Conservation (phyloP, 2,113 vertebrate species). For the Tinamus guttatus region DNA sequence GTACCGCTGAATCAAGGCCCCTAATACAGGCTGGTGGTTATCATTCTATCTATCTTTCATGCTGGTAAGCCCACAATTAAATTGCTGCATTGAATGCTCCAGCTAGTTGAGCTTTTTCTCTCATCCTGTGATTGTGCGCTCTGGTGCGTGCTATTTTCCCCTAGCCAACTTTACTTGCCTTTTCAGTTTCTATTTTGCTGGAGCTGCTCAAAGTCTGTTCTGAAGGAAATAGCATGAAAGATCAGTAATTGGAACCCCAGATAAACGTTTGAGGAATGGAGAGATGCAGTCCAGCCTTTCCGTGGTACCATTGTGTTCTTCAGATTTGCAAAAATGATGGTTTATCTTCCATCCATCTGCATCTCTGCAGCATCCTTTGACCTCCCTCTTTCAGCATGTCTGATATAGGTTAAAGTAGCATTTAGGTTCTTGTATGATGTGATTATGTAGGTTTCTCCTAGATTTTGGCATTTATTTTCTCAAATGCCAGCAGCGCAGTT, state of each 20-base stretch:
- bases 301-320: not conserved
- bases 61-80: constrained; percentile 38
- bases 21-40: not conserved
- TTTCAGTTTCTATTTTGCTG: not conserved
- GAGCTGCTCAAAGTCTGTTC: not conserved
- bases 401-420: not conserved
- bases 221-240: not conserved
- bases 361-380: not conserved
- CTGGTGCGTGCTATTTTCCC: not conserved
- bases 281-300: not conserved
- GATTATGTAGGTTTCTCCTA: not conserved
- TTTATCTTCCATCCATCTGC: not conserved
- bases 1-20: not conserved
- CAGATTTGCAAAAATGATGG: not conserved
- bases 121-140: not conserved
- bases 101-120: not conserved
- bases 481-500: not conserved
- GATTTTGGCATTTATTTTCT: not conserved
- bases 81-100: not conserved
- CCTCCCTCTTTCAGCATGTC: not conserved
- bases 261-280: constrained; percentile 20
- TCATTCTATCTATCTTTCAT: not conserved
- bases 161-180: not conserved
- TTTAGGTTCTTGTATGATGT: not conserved
- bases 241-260: constrained; percentile 5